Evolutionary conservation across 2,113 vertebrate genomes (phyloP).

Genomic region (Pollachius pollachius): DNA sequence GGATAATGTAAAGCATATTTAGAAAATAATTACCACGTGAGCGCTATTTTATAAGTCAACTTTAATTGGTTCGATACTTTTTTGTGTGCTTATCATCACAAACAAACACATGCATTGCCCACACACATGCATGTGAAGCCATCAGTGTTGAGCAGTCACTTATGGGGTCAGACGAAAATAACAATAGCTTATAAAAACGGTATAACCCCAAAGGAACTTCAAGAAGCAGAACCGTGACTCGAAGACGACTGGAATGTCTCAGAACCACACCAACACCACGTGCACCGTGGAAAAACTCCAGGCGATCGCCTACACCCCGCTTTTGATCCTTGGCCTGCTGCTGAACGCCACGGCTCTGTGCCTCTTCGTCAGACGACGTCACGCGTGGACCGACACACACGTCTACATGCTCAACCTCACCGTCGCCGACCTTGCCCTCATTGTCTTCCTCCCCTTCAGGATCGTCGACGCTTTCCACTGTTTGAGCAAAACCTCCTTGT

Average conservation of each 20-base stretch:
- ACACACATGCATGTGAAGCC: no score
- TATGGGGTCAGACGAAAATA: no score
- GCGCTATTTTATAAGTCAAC: no score
- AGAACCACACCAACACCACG: rapidly evolving
- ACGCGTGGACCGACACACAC: slow-evolving; percentile 64
- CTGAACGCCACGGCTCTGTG: slow-evolving; percentile 54
- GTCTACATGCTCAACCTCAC: slow-evolving; percentile 69
- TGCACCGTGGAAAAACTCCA: neutral
- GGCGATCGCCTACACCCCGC: slow-evolving; percentile 35
- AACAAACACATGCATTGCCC: no score
- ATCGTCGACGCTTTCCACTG: slow-evolving; percentile 50
- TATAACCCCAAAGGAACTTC: no score
- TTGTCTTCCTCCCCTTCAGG: slow-evolving; percentile 64
- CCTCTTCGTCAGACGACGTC: slow-evolving; percentile 34
- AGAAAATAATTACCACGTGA: no score
- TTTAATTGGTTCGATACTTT: no score
- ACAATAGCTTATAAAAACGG: no score
- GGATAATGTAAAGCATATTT: no score
- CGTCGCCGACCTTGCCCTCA: slow-evolving; percentile 53
- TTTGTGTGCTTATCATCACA: no score
- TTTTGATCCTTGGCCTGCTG: slow-evolving; percentile 57
- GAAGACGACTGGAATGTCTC: neutral
- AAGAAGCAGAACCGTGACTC: no score
- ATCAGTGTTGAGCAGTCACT: no score
- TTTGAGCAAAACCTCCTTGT: neutral